Conservation (phyloP, 2,888 invertebrate genomes). For the Xestia rhomboidea region DNA sequence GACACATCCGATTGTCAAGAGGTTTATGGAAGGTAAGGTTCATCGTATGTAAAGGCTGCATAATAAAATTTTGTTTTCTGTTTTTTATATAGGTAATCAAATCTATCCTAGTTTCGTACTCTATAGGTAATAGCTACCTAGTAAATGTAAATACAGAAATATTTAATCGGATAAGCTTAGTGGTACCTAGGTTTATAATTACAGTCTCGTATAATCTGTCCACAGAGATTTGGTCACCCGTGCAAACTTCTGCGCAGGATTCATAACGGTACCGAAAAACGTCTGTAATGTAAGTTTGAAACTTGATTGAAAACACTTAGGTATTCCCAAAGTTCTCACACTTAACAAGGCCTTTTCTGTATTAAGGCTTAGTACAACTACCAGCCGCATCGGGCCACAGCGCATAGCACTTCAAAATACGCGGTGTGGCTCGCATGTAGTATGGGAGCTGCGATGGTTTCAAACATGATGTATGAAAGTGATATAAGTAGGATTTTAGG, state of each 20-base stretch:
- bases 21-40: slow-evolving; percentile 80
- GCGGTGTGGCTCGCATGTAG: background rate
- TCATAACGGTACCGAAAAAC: slow-evolving; percentile 82
- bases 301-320: background rate
- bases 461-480: background rate
- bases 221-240: slow-evolving; percentile 83
- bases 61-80: background rate
- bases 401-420: background rate
- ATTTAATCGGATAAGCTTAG: background rate
- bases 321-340: background rate
- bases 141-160: background rate
- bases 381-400: background rate
- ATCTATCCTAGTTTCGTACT: background rate
- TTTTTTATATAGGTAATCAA: background rate
- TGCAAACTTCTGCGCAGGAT: slow-evolving; percentile 86
- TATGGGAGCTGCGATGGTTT: background rate
- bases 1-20: slow-evolving; percentile 84
- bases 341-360: background rate
- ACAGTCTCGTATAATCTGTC: slow-evolving; percentile 42
- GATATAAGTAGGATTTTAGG: background rate
- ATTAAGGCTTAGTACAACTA: background rate
- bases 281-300: slow-evolving; percentile 84
- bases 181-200: background rate
- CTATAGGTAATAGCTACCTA: background rate
- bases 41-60: background rate